Evolutionary conservation across 2,797 vertebrate species (phyloP).

Genomic region (Enteromius fasciolatus): DNA sequence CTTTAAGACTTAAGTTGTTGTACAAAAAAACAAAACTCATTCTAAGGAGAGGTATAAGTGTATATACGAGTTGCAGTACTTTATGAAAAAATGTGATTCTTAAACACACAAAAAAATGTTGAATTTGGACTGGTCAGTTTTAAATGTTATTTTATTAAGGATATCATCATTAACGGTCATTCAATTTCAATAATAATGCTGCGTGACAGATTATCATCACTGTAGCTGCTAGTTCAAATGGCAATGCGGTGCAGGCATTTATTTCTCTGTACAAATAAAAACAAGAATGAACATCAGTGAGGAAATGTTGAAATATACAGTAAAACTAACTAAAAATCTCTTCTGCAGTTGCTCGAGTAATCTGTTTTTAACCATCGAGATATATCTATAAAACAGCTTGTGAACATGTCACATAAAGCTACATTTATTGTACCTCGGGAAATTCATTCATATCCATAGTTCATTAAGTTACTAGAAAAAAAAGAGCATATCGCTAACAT

Average conservation of each 20-base stretch:
- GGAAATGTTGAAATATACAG: background rate
- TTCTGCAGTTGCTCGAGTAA: background rate
- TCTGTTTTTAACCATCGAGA: background rate
- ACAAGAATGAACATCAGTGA: background rate
- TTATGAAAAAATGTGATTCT: no score
- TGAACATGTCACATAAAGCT: background rate
- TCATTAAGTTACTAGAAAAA: background rate
- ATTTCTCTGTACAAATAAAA: background rate
- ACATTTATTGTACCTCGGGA: background rate
- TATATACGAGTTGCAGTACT: background rate
- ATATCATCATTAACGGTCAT: background rate
- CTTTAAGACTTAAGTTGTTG: background rate
- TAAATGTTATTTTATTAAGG: background rate
- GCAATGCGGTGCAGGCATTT: background rate
- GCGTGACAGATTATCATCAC: background rate
- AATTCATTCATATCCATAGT: background rate
- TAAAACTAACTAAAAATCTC: background rate
- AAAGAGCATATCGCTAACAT: no score
- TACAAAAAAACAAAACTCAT: background rate
- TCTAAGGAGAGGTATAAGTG: background rate
- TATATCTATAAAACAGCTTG: background rate
- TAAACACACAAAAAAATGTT: no score
- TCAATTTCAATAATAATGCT: background rate
- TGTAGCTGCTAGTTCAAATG: background rate
- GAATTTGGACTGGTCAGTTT: background rate